Evolutionary conservation across 2,113 vertebrate genomes (phyloP).

Genomic region (Halichoerus grypus): DNA sequence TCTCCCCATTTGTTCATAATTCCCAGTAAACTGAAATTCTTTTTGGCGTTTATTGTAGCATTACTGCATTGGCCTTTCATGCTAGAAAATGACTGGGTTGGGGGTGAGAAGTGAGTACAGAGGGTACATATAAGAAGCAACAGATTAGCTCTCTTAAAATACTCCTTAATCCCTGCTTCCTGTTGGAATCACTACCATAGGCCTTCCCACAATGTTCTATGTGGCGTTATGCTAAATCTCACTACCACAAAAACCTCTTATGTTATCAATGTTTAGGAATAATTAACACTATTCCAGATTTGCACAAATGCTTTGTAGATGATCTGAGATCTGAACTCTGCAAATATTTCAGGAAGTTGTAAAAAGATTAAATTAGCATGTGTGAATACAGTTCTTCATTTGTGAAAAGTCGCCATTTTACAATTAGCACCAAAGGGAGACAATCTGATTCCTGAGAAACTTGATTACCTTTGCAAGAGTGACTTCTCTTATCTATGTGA

Average conservation of each 20-base stretch:
- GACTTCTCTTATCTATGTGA: constrained; percentile 86
- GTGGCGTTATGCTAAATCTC: neutral
- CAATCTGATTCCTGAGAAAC: neutral
- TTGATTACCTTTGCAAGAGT: constrained; percentile 91
- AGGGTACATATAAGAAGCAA: neutral
- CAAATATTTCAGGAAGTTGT: constrained; percentile 33
- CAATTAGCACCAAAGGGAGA: neutral
- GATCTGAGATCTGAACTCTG: constrained; percentile 8
- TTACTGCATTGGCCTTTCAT: neutral
- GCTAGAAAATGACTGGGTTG: neutral
- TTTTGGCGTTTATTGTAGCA: neutral
- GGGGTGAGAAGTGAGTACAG: neutral
- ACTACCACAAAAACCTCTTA: neutral
- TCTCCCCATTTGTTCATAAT: neutral
- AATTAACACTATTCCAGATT: constrained; percentile 1
- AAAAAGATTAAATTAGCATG: neutral
- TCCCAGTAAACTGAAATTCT: neutral
- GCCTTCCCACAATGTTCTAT: neutral
- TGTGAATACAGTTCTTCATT: neutral
- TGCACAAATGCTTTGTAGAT: neutral
- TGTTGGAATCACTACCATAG: neutral
- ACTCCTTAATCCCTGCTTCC: neutral
- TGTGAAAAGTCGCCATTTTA: constrained; percentile 14
- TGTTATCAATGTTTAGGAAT: neutral
- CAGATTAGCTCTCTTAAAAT: neutral